Conservation (phyloP, 2,888 invertebrate genomes). For the Peribatodes rhomboidaria region DNA sequence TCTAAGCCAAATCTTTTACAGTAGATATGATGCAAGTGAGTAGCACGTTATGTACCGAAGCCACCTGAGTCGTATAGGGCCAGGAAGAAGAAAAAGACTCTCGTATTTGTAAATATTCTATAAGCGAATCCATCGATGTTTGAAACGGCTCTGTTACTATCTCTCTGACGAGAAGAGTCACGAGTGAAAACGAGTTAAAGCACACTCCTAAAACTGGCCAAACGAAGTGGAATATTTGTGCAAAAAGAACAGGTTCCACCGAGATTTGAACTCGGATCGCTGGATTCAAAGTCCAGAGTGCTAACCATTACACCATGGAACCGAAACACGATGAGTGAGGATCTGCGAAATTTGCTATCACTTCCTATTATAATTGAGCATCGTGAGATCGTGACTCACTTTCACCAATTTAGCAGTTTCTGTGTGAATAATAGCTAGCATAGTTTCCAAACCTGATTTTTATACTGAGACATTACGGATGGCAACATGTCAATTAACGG, state of each 20-base stretch:
- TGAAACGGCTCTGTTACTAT: not conserved
- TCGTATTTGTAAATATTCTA: too few species aligned
- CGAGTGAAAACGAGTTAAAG: not conserved
- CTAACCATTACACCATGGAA: constrained; percentile 90
- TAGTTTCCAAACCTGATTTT: too few species aligned
- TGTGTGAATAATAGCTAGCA: not conserved
- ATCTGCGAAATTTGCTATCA: constrained; percentile 6
- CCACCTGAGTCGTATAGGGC: too few species aligned
- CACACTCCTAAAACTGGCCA: not conserved
- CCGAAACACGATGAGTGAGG: constrained; percentile 49
- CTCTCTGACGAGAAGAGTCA: not conserved
- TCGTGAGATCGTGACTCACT: not conserved
- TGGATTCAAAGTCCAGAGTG: constrained; percentile 94
- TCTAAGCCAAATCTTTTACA: too few species aligned
- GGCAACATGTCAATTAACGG: too few species aligned
- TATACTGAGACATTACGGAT: too few species aligned
- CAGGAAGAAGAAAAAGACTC: too few species aligned
- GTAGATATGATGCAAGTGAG: too few species aligned
- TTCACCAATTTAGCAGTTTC: not conserved
- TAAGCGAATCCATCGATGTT: too few species aligned
- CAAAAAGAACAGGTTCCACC: constrained; percentile 87
- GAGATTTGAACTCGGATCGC: constrained; percentile 94
- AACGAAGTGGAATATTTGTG: not conserved
- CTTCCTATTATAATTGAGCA: not conserved
- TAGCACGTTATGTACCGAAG: too few species aligned